These are phyloP conservation scores for Tuberolachnus salignus DNA, from an alignment of 2,888 invertebrate genomes.

Conservation along the genomic window DNA sequence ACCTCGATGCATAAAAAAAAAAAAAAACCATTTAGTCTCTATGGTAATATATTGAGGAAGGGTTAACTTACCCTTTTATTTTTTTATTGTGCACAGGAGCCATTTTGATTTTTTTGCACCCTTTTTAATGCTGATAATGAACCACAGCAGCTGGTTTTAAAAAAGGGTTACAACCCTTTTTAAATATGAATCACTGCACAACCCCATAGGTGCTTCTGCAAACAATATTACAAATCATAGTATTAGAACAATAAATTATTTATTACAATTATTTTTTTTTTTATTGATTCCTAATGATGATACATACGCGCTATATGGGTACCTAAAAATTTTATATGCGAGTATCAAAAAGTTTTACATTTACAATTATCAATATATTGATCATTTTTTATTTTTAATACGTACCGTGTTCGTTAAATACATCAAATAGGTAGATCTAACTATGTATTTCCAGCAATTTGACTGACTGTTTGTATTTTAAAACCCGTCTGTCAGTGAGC, in stretches of 20 bases:
- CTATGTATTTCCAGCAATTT: too few species aligned
- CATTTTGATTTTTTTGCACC: conserved; percentile 52
- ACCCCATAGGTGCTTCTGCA: conserved; percentile 12
- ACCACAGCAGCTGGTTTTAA: conserved; percentile 47
- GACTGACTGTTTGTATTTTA: too few species aligned
- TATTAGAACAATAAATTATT: neutral
- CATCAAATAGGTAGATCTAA: too few species aligned
- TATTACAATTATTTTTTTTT: neutral
- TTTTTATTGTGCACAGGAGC: conserved; percentile 31
- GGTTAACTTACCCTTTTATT: conserved; percentile 54
- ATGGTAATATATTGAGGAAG: conserved; percentile 21
- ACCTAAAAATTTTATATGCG: too few species aligned
- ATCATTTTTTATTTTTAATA: too few species aligned
- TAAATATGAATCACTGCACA: conserved; percentile 22
- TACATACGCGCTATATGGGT: too few species aligned
- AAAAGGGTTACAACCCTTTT: conserved; percentile 51
- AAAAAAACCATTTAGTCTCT: conserved; percentile 12
- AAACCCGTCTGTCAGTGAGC: too few species aligned
- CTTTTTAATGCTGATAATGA: conserved; percentile 34
- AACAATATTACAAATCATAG: conserved; percentile 8
- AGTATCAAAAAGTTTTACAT: too few species aligned
- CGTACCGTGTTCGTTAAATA: too few species aligned
- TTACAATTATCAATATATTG: too few species aligned
- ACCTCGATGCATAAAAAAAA: conserved; percentile 46
- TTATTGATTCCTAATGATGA: neutral